A percentile compares a stretch with the other conserved stretches of the same genome.
Conservation (phyloP, 2,888 invertebrate genomes). For the Tipula lateralis region DNA sequence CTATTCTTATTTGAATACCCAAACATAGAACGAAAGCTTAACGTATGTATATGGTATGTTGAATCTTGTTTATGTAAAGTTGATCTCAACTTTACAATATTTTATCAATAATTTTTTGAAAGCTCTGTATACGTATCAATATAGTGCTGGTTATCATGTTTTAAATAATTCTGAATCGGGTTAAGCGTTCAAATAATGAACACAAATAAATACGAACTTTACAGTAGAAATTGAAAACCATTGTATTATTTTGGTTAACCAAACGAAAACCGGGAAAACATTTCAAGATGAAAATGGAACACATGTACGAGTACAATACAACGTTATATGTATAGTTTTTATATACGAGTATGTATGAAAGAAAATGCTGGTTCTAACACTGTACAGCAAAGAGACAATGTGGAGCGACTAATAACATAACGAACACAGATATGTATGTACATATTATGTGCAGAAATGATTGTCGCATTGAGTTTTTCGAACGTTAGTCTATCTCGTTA, state of each 20-base stretch:
- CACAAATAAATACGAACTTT: background rate
- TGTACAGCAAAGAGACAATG: background rate
- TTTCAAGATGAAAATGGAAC: background rate
- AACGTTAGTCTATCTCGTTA: background rate
- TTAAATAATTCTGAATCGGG: background rate
- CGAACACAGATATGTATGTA: background rate
- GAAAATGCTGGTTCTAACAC: background rate
- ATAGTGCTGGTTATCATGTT: background rate
- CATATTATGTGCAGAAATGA: background rate
- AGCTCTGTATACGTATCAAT: background rate
- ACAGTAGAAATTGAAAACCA: background rate
- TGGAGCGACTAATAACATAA: background rate
- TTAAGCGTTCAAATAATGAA: background rate
- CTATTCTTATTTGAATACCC: background rate
- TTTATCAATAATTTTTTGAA: background rate
- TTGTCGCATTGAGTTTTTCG: background rate
- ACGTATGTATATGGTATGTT: background rate
- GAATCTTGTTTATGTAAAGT: background rate
- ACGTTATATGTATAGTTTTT: no score
- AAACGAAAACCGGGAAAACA: background rate
- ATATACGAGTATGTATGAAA: background rate
- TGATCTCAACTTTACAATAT: background rate
- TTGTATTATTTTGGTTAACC: conserved; percentile 1
- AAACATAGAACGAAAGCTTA: background rate
- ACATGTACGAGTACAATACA: background rate